Conservation (phyloP, 2,797 vertebrate genomes). For the Ctenopoma multispine region DNA sequence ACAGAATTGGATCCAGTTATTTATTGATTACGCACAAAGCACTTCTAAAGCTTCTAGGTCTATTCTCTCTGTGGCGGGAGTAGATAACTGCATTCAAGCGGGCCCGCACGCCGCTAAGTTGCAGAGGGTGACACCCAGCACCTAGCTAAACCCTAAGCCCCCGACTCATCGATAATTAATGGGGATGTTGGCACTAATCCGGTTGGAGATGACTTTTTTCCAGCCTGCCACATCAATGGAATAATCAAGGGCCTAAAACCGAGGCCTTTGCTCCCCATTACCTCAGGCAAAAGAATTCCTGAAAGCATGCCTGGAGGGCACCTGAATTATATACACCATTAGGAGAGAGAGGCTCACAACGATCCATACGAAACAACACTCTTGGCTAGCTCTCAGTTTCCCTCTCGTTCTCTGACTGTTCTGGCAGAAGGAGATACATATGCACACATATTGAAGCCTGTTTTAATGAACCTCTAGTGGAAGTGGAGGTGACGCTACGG, state of each 20-base stretch:
- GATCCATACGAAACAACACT: slow-evolving; percentile 93
- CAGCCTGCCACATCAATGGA: slow-evolving; percentile 98
- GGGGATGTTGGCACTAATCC: slow-evolving; percentile 98
- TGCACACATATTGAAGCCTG: slow-evolving; percentile 95
- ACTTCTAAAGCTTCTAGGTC: slow-evolving; percentile 86
- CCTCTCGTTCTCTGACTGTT: slow-evolving; percentile 43
- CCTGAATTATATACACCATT: slow-evolving; percentile 99
- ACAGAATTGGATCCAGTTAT: slow-evolving; percentile 84
- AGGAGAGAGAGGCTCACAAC: slow-evolving; percentile 93
- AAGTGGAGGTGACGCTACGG: slow-evolving; percentile 55
- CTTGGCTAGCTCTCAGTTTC: slow-evolving; percentile 72
- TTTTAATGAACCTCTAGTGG: slow-evolving; percentile 73
- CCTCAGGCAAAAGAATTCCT: slow-evolving; percentile 99
- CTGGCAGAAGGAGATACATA: slow-evolving; percentile 83
- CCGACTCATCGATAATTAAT: slow-evolving; percentile 99
- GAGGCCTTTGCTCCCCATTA: slow-evolving; percentile 97
- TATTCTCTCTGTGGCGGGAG: slow-evolving; percentile 82
- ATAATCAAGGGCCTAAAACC: slow-evolving; percentile 99
- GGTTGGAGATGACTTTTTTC: slow-evolving; percentile 95
- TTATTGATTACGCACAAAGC: slow-evolving; percentile 95
- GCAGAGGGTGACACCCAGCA: slow-evolving; percentile 87
- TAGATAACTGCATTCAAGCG: slow-evolving; percentile 80
- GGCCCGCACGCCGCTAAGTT: slow-evolving; percentile 79
- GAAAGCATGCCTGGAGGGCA: slow-evolving; percentile 99
- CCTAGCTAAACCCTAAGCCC: slow-evolving; percentile 85